Base-by-base conservation (phyloP, 2,797 vertebrate genomes). In the Diglossa cyanea region DNA sequence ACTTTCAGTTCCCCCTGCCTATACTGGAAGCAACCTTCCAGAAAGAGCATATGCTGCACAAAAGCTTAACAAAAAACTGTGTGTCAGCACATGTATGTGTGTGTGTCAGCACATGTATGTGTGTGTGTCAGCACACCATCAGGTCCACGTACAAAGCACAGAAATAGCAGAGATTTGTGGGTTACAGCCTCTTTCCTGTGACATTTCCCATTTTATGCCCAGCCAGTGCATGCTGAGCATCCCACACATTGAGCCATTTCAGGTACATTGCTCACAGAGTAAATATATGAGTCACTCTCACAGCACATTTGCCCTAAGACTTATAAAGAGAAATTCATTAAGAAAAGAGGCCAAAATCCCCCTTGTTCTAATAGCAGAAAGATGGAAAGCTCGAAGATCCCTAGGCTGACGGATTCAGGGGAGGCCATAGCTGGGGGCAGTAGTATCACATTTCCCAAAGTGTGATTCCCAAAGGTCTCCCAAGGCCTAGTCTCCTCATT, bases 381-480 rank as follows among this genome's bases (percentile, higher is more conserved):
- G 25, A 30, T 45, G 40, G 47, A 66, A 86, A 65, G 11, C 40
- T 45, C 51, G 17, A 28, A 74, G n/a, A 20, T 51, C 73, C 20
- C 23, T 11, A 33, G 18, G 25, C 39, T 63, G 1, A 0, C 1
- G 0, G 35, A 91, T 74, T 7, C 67, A 60, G 19, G 21, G 13
- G 7, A 74, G 8, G 7, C 33, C 67, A 63, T 9, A 10, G 4
- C 1, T 66, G 11, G 17, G 20, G 18, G 63, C 20, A 75, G 31
- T 3, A 63, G 84, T 48, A 78, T 30, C 9, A 60, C 11, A 26
- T 4, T 75, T 81, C 44, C 19, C 33, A 5, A 54, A 51, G 18
- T 17, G 28, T 55, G 42, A 54, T 65, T 77, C 26, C 50, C 40
- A 65, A 65, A 45, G 21, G 28, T 57, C 13, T 47, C 11, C 17